Base-by-base conservation (phyloP, 2,888 invertebrate species). In the Matsumyia berberina region DNA sequence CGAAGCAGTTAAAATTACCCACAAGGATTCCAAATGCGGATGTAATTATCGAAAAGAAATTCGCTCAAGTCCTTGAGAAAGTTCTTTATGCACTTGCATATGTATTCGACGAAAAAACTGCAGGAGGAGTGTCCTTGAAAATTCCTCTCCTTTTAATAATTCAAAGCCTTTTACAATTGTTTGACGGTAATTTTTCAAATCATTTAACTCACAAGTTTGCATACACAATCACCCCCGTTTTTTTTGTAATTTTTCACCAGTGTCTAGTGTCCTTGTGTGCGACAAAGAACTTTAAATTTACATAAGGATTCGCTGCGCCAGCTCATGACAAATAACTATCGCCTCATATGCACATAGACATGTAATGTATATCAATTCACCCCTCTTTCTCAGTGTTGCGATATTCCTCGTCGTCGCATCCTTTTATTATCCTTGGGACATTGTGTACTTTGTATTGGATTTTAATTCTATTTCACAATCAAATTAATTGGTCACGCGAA, bases 401-500 rank as follows among this genome's bases (percentile, higher is more conserved):
- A 24, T 35, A 57, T 49, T 42, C 53, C 12, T 55, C 37, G 24
- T 55, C 37, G 24, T 31, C 19, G 24, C 24, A 57, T 66, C 37
- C 17, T 24, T 51, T 70, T 66, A 74, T 74, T 66, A 49, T 74
- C 69, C 80, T 67, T 78, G 66, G 29, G 39, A 62, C 55, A 46
- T 33, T 69, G 79, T 64, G 44, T 76, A 74, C 55, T 46, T 89
- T 88, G 89, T 89, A 90, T 90, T 90, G 89, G 89, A 90, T 89
- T 91, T 91, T 90, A 91, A 91, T 91, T 90, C 90, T 88, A 89
- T 90, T 90, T 90, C 88, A 91, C 90, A 91, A 91, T 90, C 89
- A 91, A 91, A 90, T 91, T 91, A 91, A 91, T 91, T 91, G 90
- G 91, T 90, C 91, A 91, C 90, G 90, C 90, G 89, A 88, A 88